phyloP scores from a whole-genome alignment of 92 coral and sea anemone genomes.

The Phenganax stokvisi region DNA sequence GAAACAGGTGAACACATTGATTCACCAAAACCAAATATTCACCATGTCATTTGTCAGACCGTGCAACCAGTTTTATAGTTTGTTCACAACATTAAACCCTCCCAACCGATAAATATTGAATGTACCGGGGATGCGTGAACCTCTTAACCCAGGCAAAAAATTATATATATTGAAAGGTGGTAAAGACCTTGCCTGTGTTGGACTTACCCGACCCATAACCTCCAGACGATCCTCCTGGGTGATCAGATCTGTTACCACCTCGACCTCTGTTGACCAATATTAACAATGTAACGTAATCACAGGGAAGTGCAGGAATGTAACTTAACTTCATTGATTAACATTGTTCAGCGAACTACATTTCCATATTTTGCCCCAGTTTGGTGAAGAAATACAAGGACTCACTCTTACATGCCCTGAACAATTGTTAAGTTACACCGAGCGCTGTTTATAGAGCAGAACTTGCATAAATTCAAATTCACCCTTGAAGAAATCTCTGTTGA shows the following conservation, averaged over 20 bases:
- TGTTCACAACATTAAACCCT: background rate
- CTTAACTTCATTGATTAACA: background rate
- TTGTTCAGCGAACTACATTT: background rate
- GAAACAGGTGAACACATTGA: background rate
- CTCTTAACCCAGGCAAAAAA: background rate
- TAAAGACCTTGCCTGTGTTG: conserved; percentile 28
- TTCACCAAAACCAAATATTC: conserved; percentile 7
- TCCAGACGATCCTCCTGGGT: conserved; percentile 33
- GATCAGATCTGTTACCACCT: conserved; percentile 61
- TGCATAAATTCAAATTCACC: too few species aligned
- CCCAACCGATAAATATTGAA: background rate
- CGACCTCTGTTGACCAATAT: conserved; percentile 74
- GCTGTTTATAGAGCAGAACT: too few species aligned
- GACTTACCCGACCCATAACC: conserved; percentile 41
- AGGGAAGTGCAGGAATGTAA: background rate
- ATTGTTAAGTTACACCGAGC: too few species aligned
- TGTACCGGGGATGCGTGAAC: background rate
- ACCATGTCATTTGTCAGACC: conserved; percentile 12
- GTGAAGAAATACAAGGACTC: too few species aligned
- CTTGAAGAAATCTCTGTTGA: too few species aligned
- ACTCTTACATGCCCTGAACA: too few species aligned
- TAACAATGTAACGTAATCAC: conserved; percentile 13
- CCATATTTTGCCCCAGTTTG: too few species aligned
- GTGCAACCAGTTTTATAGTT: background rate
- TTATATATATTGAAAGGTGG: conserved; percentile 4